phyloP scores from a whole-genome alignment of 2,888 invertebrate species.

The Steromphala cineraria region DNA sequence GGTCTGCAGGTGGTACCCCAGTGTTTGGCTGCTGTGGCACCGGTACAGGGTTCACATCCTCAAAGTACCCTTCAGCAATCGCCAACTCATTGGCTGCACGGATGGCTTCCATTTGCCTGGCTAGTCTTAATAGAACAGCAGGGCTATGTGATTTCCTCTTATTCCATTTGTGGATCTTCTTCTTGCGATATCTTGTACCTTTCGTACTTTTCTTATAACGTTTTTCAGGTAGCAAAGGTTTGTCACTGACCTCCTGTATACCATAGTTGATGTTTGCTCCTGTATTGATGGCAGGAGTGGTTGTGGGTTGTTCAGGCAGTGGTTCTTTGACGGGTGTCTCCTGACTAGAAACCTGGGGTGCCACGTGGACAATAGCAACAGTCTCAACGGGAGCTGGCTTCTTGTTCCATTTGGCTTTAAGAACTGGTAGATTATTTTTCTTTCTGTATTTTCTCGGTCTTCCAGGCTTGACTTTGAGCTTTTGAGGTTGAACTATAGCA shows the following conservation, averaged over 20 bases:
- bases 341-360: not conserved
- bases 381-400: not conserved
- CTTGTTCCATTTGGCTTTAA: not conserved
- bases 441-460: not conserved
- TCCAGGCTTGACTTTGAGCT: not conserved
- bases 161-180: not conserved
- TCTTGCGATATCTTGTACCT: not conserved
- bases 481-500: not conserved
- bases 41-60: not conserved
- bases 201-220: not conserved
- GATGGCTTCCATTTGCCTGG: not conserved
- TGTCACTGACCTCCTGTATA: not conserved
- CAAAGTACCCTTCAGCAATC: not conserved
- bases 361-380: not conserved
- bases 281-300: too few species aligned
- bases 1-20: not conserved
- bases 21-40: not conserved
- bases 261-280: not conserved
- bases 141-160: not conserved
- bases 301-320: not conserved
- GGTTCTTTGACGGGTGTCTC: not conserved
- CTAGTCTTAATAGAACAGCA: not conserved
- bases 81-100: not conserved
- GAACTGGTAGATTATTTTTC: not conserved
- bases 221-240: not conserved